Evolutionary conservation across 2,113 vertebrate species (phyloP).

Genomic region (Bothrops jararaca): DNA sequence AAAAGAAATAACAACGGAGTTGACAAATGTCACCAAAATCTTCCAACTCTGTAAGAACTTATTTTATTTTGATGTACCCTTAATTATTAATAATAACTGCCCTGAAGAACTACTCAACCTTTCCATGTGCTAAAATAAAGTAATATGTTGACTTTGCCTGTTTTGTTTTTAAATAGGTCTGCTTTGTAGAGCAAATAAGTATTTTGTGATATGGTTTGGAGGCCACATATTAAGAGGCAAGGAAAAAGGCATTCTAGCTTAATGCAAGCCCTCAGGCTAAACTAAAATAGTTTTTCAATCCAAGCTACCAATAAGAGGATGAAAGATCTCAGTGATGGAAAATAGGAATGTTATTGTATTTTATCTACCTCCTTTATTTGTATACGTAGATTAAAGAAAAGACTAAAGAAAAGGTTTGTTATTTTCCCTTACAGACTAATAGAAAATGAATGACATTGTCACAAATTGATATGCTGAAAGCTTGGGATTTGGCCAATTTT

Average conservation of each 20-base stretch:
- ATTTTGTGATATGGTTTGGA: conserved; percentile 1
- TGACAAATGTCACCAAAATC: neutral
- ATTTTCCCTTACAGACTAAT: neutral
- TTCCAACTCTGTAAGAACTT: neutral
- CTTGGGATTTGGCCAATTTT: neutral
- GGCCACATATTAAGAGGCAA: neutral
- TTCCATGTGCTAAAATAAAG: neutral
- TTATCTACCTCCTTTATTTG: neutral
- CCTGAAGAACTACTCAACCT: neutral
- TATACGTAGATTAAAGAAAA: neutral
- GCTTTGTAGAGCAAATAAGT: neutral
- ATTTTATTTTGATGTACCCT: neutral
- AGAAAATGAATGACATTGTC: neutral
- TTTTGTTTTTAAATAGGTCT: neutral
- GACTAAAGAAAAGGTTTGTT: neutral
- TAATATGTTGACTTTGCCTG: neutral
- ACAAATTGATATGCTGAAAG: neutral
- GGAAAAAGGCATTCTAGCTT: neutral
- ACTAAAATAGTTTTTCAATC: neutral
- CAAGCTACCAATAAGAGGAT: neutral
- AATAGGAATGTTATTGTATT: neutral
- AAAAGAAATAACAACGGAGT: neutral
- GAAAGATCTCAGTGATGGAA: neutral
- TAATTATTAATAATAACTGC: neutral
- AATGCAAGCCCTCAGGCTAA: neutral